Conservation (phyloP, 2,888 invertebrate genomes). For the Luperina nickerlii region DNA sequence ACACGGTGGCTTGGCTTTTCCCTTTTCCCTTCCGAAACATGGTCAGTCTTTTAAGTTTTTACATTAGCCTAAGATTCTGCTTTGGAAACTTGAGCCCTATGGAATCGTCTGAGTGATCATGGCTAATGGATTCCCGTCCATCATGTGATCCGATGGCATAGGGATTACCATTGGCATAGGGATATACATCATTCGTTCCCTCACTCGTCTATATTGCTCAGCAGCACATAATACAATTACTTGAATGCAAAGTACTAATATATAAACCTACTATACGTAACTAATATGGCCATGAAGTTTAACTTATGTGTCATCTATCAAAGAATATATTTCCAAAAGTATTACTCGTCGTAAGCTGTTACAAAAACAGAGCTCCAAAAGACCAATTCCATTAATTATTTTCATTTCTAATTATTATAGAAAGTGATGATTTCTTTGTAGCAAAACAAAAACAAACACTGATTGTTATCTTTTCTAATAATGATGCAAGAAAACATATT, state of each 20-base stretch:
- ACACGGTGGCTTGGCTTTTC: background rate
- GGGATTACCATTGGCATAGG: no score
- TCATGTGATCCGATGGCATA: background rate
- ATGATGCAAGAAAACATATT: conserved; percentile 16
- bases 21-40: conserved; percentile 9
- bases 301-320: background rate
- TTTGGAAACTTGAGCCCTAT: background rate
- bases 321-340: background rate
- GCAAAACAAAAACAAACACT: conserved; percentile 18
- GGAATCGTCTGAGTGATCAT: no score
- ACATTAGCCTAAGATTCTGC: background rate
- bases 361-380: background rate
- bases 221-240: background rate
- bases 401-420: background rate
- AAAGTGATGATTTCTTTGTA: background rate
- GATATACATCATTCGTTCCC: background rate
- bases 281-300: background rate
- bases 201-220: no score
- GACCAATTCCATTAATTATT: background rate
- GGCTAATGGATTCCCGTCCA: background rate
- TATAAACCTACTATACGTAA: background rate
- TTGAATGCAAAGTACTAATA: background rate
- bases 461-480: conserved; percentile 19
- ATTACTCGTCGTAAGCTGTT: no score
- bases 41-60: conserved; percentile 5